Conservation (phyloP, 2,888 invertebrate species). For the Cheiracanthium punctorium region DNA sequence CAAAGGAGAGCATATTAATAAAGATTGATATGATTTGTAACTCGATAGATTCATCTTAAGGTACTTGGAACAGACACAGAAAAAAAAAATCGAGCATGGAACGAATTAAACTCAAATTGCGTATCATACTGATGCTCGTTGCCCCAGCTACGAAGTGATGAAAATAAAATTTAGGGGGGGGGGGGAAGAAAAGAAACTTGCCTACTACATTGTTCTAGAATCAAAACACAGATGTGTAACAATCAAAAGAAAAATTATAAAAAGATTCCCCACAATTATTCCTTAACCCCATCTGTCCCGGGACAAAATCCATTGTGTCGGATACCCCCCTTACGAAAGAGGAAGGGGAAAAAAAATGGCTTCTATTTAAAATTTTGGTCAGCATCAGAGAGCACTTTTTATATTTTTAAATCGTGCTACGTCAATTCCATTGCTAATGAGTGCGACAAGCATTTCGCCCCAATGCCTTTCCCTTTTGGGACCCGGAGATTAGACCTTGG, state of each 20-base stretch:
- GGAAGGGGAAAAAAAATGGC: constrained; percentile 19
- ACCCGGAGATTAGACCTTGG: constrained; percentile 36
- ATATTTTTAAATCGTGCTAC: constrained; percentile 67
- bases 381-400: constrained; percentile 51
- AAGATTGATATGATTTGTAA: not conserved
- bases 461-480: constrained; percentile 66
- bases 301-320: constrained; percentile 33
- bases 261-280: constrained; percentile 28
- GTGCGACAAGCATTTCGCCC: constrained; percentile 29
- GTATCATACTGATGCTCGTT: constrained; percentile 4
- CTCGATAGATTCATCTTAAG: not conserved
- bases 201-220: constrained; percentile 1
- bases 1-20: no score
- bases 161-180: not conserved
- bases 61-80: not conserved
- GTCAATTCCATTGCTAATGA: constrained; percentile 51
- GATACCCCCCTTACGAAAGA: no score
- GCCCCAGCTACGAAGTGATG: not conserved
- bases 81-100: not conserved
- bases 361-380: constrained; percentile 70
- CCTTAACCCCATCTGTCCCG: constrained; percentile 29
- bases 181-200: not conserved
- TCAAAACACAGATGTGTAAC: constrained; percentile 14
- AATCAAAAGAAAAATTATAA: no score
- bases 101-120: not conserved